Evolutionary conservation across 2,797 vertebrate species (phyloP).

Genomic region (Hozukius guyotensis): DNA sequence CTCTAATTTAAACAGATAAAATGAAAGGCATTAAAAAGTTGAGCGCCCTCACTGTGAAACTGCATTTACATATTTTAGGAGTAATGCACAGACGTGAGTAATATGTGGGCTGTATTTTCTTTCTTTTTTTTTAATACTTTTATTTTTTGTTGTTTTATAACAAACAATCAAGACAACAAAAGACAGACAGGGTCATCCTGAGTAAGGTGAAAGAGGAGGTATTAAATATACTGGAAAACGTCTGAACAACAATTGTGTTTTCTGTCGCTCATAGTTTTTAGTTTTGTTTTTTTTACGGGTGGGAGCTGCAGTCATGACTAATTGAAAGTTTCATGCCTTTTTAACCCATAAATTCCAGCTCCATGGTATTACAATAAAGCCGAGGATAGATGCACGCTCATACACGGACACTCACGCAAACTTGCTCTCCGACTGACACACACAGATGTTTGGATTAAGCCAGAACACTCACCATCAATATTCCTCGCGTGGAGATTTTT

Average conservation of each 20-base stretch:
- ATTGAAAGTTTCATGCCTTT: background rate
- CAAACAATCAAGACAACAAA: no score
- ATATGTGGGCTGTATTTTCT: slow-evolving; percentile 1
- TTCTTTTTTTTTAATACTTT: no score
- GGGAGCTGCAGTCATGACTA: background rate
- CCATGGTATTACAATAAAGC: background rate
- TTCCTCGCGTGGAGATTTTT: background rate
- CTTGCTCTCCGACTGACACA: background rate
- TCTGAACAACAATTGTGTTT: background rate
- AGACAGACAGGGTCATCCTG: no score
- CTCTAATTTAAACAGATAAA: background rate
- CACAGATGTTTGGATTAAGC: slow-evolving; percentile 47
- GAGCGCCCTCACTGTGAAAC: background rate
- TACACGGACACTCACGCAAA: background rate
- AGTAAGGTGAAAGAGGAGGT: no score
- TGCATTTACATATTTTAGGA: background rate
- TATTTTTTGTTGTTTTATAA: no score
- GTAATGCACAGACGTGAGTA: slow-evolving; percentile 17
- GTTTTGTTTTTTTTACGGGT: background rate
- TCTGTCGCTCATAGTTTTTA: background rate
- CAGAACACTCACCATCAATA: slow-evolving; percentile 50
- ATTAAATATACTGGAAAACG: background rate
- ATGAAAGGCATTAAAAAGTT: background rate
- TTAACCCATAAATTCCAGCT: background rate
- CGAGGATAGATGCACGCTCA: background rate